A percentile compares a stretch with the other conserved stretches of the same genome.
Conservation (phyloP, 1,140 invertebrate species). For the Brevipalpus yothersi region DNA sequence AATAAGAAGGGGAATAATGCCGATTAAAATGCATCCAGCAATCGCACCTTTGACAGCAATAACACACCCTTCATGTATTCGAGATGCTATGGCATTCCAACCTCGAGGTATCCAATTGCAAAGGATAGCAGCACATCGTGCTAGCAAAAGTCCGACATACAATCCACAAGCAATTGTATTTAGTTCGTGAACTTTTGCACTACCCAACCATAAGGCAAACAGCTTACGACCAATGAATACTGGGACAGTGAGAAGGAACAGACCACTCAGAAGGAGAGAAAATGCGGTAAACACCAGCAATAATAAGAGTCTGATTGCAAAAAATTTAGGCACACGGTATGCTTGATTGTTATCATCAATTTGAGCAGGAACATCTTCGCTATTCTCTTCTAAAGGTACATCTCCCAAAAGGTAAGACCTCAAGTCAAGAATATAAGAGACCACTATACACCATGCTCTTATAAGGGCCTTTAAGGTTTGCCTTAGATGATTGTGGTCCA, state of each 20-base stretch:
- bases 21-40: conserved; percentile 45
- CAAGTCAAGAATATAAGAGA: conserved; percentile 59
- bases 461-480: conserved; percentile 71
- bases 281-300: neutral
- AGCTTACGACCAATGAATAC: conserved; percentile 63
- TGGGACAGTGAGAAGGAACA: conserved; percentile 14
- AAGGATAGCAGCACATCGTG: conserved; percentile 46
- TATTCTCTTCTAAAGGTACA: conserved; percentile 14
- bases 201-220: conserved; percentile 56
- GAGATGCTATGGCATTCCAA: conserved; percentile 40
- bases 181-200: conserved; percentile 55
- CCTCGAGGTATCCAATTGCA: conserved; percentile 69
- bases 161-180: conserved; percentile 83
- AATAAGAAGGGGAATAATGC: conserved; percentile 71
- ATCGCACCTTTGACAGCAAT: conserved; percentile 32
- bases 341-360: conserved; percentile 33
- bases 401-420: conserved; percentile 66
- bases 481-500: conserved; percentile 84
- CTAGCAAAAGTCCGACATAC: conserved; percentile 70
- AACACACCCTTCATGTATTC: conserved; percentile 41
- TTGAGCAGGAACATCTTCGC: conserved; percentile 7
- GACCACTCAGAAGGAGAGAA: conserved; percentile 4
- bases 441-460: conserved; percentile 56
- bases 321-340: conserved; percentile 57
- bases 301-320: conserved; percentile 27